Conservation (phyloP, 2,888 invertebrate species). For the Aelia acuminata region DNA sequence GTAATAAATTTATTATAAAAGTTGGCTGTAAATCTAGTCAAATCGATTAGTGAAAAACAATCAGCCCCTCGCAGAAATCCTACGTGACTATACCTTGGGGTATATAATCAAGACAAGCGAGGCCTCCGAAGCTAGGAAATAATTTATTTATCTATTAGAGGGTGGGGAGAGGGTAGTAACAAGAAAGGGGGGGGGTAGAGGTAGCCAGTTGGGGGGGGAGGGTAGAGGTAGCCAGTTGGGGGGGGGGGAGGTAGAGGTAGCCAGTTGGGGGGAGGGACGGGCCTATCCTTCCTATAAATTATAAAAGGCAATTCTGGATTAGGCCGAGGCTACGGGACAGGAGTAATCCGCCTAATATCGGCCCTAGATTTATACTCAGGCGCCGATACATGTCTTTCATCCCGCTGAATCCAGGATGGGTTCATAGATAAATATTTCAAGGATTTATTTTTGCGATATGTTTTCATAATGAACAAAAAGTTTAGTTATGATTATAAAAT, state of each 20-base stretch:
- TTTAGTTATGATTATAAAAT: not conserved
- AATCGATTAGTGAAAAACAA: not conserved
- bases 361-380: constrained; percentile 13
- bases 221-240: constrained; percentile 51
- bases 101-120: constrained; percentile 25
- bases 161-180: too few species aligned
- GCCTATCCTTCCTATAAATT: constrained; percentile 69
- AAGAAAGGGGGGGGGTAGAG: too few species aligned
- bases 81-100: not conserved
- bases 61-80: not conserved
- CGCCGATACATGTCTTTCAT: not conserved
- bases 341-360: constrained; percentile 34
- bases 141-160: too few species aligned
- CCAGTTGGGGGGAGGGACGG: constrained; percentile 67
- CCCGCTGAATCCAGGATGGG: not conserved
- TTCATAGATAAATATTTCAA: not conserved
- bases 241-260: too few species aligned
- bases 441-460: not conserved
- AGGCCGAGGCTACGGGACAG: constrained; percentile 66
- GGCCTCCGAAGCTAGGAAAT: not conserved
- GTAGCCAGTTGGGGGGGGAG: not conserved
- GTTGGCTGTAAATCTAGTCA: not conserved
- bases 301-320: constrained; percentile 48
- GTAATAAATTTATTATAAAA: too few species aligned
- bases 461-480: not conserved